Conservation (phyloP, 2,113 vertebrate species). For the Hydrochoerus hydrochaeris region DNA sequence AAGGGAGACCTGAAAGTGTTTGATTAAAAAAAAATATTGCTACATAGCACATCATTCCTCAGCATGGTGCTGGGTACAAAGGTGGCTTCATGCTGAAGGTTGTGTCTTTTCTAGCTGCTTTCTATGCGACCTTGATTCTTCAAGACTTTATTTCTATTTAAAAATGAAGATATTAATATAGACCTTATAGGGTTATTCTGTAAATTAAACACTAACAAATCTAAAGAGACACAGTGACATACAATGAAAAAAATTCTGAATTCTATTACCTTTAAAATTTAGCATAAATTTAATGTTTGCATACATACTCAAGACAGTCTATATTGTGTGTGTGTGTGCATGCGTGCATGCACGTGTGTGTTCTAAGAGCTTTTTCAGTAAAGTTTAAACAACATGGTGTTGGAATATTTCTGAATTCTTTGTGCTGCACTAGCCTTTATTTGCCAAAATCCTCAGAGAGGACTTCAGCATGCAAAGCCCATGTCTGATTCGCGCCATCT, state of each 20-base stretch:
- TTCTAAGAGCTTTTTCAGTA: neutral
- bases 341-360: neutral
- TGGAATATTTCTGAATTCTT: slow-evolving; percentile 10
- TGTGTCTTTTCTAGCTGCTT: neutral
- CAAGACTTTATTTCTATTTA: neutral
- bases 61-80: neutral
- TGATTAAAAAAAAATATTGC: neutral
- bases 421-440: neutral
- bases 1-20: neutral
- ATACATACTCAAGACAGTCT: neutral
- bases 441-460: neutral
- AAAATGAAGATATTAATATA: slow-evolving; percentile 27
- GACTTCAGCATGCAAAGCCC: neutral
- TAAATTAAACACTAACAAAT: slow-evolving; percentile 23
- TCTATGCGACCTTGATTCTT: neutral
- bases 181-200: neutral
- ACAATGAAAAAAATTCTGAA: neutral
- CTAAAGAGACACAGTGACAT: neutral
- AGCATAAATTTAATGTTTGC: neutral
- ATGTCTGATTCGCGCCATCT: neutral
- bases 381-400: slow-evolving; percentile 6
- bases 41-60: neutral
- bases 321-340: neutral
- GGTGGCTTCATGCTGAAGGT: neutral
- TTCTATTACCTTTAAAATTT: neutral